Evolutionary conservation across 2,113 vertebrate species (phyloP), one percentile per base, ranked within the genome.

Genomic region (Sceloporus undulatus): DNA sequence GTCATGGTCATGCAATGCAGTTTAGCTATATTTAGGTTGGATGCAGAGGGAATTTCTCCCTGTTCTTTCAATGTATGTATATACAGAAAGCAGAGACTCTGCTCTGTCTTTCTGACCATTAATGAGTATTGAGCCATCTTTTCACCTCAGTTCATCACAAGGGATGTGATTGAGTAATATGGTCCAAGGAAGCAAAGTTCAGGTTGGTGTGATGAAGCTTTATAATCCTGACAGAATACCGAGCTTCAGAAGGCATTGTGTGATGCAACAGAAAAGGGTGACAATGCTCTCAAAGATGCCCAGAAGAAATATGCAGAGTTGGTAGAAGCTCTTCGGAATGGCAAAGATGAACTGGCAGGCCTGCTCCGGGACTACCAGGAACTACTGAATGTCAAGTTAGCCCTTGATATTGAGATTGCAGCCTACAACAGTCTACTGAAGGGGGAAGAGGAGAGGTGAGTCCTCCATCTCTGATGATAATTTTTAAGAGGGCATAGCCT

Each of bases 341-440:
- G 65, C 91, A 98, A 98, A 96, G 97, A 98, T 93, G 97, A 98
- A 94, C 97, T 98, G 97, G 97, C 98, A 52, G 96, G 96, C 76
- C 96, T 98, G 93, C 97, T 98, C 91, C 97, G 96, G 1, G 97
- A 98, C 90, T 98, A 98, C 96, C 98, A 98, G 94, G 98, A 98
- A 85, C 96, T 98, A 94, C 97, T 98, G 96, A 98, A 98, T 0
- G 96, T 98, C 95, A 98, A 98, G 62, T 14, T 87, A 71, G 86
- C 79, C 71, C 71, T 87, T 82, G 86, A 87, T 66, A 87, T 82
- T 76, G 86, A 82, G 86, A 87, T 87, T 82, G 71, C 86, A 5
- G 52, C 86, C 18, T 87, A 87, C 56, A 87, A 96, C 89, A 98
- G 97, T 0, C 95, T 98, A 88, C 95, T 98, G 95, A 98, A 98